Evolutionary conservation across 2,113 vertebrate species (phyloP), one percentile per base, ranked within the genome.

Genomic region (Muntiacus muntjak): DNA sequence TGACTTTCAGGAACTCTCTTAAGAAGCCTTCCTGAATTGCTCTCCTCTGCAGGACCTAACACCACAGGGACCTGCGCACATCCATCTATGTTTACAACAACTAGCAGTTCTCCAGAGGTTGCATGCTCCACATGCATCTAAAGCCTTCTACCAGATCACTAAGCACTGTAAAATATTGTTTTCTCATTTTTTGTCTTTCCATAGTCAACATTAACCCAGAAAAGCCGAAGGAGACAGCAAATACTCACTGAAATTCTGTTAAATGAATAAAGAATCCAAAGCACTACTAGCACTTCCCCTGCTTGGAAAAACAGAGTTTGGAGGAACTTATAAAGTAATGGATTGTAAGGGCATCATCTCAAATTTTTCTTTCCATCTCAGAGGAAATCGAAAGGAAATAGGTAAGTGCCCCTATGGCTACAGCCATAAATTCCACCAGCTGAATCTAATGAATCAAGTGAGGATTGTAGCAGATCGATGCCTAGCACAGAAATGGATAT

Each of bases 301-400:
- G 45, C 60, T 55, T 84, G 36, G 52, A 52, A 94, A 71, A 88
- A 82, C 28, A 79, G 60, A 90, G 57, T 87, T 86, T 86, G 5
- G 55, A 95, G 87, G 79, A 74, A 86, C 71, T 82, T 83, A 36
- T 82, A 88, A 92, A 91, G 94, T 92, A 94, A 92, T 40, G 47
- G 58, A 89, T 84, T 96, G n/a, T 88, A 78, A 94, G 64, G 45
- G 40, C 25, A 91, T 87, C 71, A 64, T 81, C 71, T 95, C 91
- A 86, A 94, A 94, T 83, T 95, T 95, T 89, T 97, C 91, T 89
- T 95, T 19, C 43, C 62, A 71, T 89, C 96, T 95, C 86, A 40
- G 6, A 97, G 82, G 97, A 97, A 97, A 97, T 98, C 82, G 89
- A 96, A 86, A 94, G 94, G 95, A 95, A 96, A 97, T 28, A 71